These are phyloP conservation scores for Pachymerium ferrugineum DNA, from an alignment of 2,888 invertebrate species.

Conservation along the genomic window DNA sequence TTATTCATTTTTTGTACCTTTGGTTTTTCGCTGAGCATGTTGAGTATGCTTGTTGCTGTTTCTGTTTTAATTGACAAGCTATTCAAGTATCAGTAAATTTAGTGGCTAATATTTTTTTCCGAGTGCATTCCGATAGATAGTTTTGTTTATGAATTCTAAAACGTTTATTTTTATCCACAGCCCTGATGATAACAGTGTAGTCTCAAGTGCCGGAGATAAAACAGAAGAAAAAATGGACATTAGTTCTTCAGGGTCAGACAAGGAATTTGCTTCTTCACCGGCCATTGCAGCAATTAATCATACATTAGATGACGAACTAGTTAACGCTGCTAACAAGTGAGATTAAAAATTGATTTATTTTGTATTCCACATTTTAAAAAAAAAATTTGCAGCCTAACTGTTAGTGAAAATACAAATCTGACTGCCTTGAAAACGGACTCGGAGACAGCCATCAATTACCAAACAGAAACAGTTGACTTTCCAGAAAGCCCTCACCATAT, in stretches of 20 bases:
- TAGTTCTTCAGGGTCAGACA: constrained; percentile 32
- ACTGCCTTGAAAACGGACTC: constrained; percentile 37
- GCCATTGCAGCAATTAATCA: constrained; percentile 23
- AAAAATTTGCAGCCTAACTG: no score
- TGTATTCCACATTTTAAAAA: no score
- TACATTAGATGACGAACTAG: neutral
- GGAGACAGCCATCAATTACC: constrained; percentile 37
- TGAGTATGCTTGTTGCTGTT: neutral
- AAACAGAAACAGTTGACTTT: constrained; percentile 40
- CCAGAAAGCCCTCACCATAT: constrained; percentile 37
- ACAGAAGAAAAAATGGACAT: constrained; percentile 37
- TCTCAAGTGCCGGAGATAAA: constrained; percentile 32
- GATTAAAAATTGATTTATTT: neutral
- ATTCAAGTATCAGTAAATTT: neutral
- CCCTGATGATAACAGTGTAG: constrained; percentile 31
- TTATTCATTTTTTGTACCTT: neutral
- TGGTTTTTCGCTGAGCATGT: neutral
- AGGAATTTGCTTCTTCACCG: constrained; percentile 1
- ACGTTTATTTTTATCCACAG: no score
- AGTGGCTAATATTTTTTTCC: neutral
- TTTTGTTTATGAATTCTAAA: no score
- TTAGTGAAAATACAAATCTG: constrained; percentile 32
- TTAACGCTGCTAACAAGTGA: neutral
- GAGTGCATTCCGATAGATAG: no score
- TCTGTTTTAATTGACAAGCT: neutral